phyloP scores from a whole-genome alignment of 2,113 vertebrate genomes.

The Charadrius vociferus region DNA sequence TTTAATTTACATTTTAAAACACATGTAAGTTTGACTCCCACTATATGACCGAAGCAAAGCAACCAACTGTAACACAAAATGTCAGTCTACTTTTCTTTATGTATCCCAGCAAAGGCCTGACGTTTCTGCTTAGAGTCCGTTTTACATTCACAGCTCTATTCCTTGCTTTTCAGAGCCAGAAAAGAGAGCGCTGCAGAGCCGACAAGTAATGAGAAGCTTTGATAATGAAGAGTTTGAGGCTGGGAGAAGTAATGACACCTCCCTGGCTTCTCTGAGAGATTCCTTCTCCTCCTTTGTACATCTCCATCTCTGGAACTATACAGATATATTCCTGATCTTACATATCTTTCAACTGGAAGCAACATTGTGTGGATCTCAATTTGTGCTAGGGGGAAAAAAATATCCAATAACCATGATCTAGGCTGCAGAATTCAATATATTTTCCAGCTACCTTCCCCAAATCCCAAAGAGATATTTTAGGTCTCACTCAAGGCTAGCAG shows the following conservation, averaged over 20 bases:
- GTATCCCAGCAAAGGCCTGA: not conserved
- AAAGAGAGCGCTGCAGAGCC: not conserved
- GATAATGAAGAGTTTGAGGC: not conserved
- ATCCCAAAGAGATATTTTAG: not conserved
- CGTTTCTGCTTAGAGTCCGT: not conserved
- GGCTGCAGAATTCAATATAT: not conserved
- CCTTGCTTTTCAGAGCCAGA: not conserved
- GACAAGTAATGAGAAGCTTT: not conserved
- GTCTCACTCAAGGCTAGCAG: not conserved
- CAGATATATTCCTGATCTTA: not conserved
- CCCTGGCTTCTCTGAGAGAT: not conserved
- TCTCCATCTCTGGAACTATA: not conserved
- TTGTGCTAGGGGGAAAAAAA: not conserved
- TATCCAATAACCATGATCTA: not conserved
- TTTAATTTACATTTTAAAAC: not conserved
- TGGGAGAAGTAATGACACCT: not conserved
- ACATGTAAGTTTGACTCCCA: not conserved
- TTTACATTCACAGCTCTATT: not conserved
- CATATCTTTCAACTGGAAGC: not conserved
- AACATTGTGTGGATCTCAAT: not conserved
- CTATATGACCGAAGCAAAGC: not conserved
- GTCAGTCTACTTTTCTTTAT: not conserved
- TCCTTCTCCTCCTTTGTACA: not conserved
- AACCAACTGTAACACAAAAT: not conserved
- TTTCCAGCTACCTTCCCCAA: not conserved